Base-by-base conservation (phyloP, 2,113 vertebrate species). In the Phaethornis superciliosus region DNA sequence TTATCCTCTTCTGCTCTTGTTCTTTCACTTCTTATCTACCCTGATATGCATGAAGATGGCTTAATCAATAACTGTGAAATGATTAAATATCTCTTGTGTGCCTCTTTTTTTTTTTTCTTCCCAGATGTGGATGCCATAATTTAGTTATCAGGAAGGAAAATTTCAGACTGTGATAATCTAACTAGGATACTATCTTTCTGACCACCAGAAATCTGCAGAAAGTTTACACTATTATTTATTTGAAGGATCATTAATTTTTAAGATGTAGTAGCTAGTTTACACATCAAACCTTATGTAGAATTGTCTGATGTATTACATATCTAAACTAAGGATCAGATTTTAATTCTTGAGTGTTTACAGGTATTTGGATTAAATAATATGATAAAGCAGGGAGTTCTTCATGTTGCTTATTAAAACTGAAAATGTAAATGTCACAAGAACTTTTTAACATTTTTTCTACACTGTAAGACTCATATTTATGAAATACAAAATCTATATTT, bases 61-160 rank as follows among this genome's bases (percentile, higher is more conserved):
- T 97, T 97, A 97, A 96, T 96, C 85, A 95, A 90, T 96, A 96
- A 95, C 96, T 51, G 27, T 46, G 46, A 89, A 87, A 85, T 83
- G 20, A 72, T 75, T 75, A 77, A 77, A 69, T 79, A 24, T 71
- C 86, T 69, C 59, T 75, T 68, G 14, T 54, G 37, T 55, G 10
- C 8, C 21, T 30, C 59, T 47, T 49, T 28, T 40, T 30, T 62
- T 47, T 46, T 28, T 33, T 56, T 47, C 44, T 52, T 15, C 15
- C 37, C 37, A 76, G 85, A 94, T 60, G 37, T 51, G 77, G 82
- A 64, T 52, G 10, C 4, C 85, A 93, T 96, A 80, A 62, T 46
- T 92, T 88, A 59, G 90, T 82, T 78, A 69, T 78, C 56, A 72
- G 81, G 74, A 88, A 90, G 52, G 54, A 87, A 92, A 70, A 7